Conservation (phyloP, 2,888 invertebrate species). For the Lottia scabra region DNA sequence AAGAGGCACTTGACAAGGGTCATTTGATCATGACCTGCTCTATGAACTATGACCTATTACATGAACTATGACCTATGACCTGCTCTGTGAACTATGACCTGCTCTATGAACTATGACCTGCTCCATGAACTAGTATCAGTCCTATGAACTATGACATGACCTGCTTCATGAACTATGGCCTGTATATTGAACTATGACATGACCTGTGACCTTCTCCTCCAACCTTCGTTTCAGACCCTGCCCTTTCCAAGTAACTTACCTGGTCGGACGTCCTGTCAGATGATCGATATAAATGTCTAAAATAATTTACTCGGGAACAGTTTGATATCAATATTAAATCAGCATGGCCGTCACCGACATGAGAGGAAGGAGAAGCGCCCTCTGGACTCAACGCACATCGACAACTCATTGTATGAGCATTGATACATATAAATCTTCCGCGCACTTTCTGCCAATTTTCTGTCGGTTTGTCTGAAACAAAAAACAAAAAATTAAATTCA, state of each 20-base stretch:
- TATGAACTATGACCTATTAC: too few relatives aligned
- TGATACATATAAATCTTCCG: constrained; percentile 78
- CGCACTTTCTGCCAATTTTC: constrained; percentile 73
- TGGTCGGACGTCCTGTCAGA: constrained; percentile 75
- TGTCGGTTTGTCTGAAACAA: constrained; percentile 13
- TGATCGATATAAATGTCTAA: constrained; percentile 76
- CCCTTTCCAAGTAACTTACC: constrained; percentile 70
- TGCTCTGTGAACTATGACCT: too few relatives aligned
- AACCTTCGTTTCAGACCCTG: too few relatives aligned
- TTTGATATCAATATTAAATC: constrained; percentile 82
- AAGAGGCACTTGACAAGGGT: too few relatives aligned
- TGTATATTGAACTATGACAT: too few relatives aligned
- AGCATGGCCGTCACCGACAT: constrained; percentile 83
- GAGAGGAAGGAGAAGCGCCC: constrained; percentile 83
- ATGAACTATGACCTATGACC: too few relatives aligned
- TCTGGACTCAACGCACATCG: constrained; percentile 80
- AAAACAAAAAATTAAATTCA: not conserved
- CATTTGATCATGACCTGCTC: too few relatives aligned
- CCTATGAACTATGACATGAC: too few relatives aligned
- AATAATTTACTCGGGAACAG: constrained; percentile 79
- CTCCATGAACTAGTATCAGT: too few relatives aligned
- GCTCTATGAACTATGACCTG: too few relatives aligned
- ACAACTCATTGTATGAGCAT: constrained; percentile 82
- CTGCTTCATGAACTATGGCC: too few relatives aligned
- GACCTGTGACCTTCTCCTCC: too few relatives aligned